Evolutionary conservation across 2,113 vertebrate species (phyloP), one percentile per base, ranked within the genome.

Genomic region (Oophaga pumilio): DNA sequence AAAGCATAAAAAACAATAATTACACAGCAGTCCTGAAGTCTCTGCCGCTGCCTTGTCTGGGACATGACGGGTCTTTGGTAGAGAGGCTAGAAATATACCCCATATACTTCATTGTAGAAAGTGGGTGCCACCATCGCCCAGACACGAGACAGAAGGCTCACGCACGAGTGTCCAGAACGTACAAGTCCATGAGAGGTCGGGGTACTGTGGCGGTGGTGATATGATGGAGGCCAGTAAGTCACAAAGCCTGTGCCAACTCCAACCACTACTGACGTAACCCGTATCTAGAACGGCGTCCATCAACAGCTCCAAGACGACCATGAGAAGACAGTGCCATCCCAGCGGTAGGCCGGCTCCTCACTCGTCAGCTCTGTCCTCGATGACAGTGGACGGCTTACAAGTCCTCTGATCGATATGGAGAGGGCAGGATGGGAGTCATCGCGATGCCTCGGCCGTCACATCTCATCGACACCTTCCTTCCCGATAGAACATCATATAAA

Each of bases 61-160:
- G 52, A 60, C 84, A 84, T 73, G 69, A 76, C 73, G 87, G 90
- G 91, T 92, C 92, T 94, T 94, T 94, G 93, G 94, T 94, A 85
- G 89, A 60, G 85, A 89, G 91, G 87, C 91, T 90, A 84, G 84
- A 82, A 77, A 62, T 17, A 76, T 7, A 74, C 22, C 14, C n/a
- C 15, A 50, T n/a, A 53, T 56, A 76, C 53, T 73, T 59, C 15
- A 60, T 81, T n/a, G 10, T 20, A 53, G 20, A 28, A 52, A 53
- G 22, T 2, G 10, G 20, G 13, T 13, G 79, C 52, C 56, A 56
- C 79, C 86, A 74, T 74, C 60, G 26, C 52, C 77, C 66, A 24
- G 60, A 17, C 17, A 69, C 49, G 57, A 0, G 14, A 17, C 7
- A 24, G 18, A 13, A 14, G 59, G 59, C 76, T 68, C 13, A 49